Base-by-base conservation (phyloP, 1,140 invertebrate species). In the Hyposmocoma kahamanoa region DNA sequence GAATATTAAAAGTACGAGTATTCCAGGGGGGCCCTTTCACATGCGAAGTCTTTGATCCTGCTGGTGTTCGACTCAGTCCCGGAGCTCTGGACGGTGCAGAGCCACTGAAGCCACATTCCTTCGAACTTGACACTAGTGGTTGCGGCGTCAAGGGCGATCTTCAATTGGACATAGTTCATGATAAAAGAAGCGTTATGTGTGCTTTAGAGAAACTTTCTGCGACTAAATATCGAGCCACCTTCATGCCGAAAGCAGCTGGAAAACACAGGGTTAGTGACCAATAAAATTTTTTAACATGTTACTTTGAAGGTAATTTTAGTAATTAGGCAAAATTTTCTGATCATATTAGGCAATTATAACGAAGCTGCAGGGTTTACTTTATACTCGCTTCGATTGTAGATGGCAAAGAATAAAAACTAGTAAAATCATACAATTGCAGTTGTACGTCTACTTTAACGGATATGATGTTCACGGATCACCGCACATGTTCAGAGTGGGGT, bases 21-120 rank as follows among this genome's bases (percentile, higher is more conserved):
- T 63, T 71, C 41, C 62, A 90, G 82, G 97, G 97, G 38, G 96
- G 96, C 44, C 98, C 98, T 2, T 99, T 98, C 84, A 95, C 94
- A 0, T 99, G 98, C 72, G 96, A 97, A 72, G 97, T 99, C 0
- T 99, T 97, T 66, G 97, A 99, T 85, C 95, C 97, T 0, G 92
- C 95, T 54, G 94, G 95, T 11, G 92, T 98, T 11, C 91, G 93
- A 50, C 92, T 96, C 42, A 88, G 88, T 47, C 73, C 80, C 2
- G 81, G 81, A 6, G 90, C 90, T 1, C 62, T 91, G 2, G 95
- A 97, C 69, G 92, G 93, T 28, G 92, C 93, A 24, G 87, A 94
- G 59, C 92, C 95, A 0, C 65, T 91, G 79, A 93, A 87, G 75
- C 95, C 88, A 59, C 95, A 88, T 65, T 94, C 92, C 19, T 97